Conservation (phyloP, 2,797 vertebrate species). For the Darevskia nairensis region DNA sequence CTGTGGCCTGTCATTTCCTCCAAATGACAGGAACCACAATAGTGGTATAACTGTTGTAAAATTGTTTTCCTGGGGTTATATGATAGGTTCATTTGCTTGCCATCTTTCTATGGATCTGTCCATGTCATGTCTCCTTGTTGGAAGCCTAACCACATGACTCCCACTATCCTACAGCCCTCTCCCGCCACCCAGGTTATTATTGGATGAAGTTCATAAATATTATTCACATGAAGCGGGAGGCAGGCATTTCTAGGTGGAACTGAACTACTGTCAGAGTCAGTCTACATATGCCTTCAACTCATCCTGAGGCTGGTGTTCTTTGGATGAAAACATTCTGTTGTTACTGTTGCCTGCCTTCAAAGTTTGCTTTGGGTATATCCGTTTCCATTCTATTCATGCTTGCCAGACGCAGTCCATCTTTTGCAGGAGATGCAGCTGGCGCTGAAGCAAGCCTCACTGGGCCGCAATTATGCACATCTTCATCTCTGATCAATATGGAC, state of each 20-base stretch:
- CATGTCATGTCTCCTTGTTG: not conserved
- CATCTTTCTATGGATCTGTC: not conserved
- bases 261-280: not conserved
- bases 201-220: not conserved
- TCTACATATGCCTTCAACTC: not conserved
- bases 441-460: not conserved
- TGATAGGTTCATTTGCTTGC: no score
- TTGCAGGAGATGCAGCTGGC: not conserved
- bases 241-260: not conserved
- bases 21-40: no score
- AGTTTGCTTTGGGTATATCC: conserved; percentile 6
- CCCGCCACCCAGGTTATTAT: not conserved
- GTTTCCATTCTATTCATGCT: not conserved
- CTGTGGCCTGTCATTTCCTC: no score
- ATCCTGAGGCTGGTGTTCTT: not conserved
- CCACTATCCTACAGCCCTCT: not conserved
- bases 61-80: no score
- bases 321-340: not conserved
- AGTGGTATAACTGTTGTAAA: no score
- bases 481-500: not conserved
- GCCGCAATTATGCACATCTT: not conserved
- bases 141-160: not conserved
- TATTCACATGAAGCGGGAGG: not conserved
- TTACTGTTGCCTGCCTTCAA: not conserved
- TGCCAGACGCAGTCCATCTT: not conserved